Conservation (phyloP, 2,888 invertebrate genomes). For the Congeria kusceri region DNA sequence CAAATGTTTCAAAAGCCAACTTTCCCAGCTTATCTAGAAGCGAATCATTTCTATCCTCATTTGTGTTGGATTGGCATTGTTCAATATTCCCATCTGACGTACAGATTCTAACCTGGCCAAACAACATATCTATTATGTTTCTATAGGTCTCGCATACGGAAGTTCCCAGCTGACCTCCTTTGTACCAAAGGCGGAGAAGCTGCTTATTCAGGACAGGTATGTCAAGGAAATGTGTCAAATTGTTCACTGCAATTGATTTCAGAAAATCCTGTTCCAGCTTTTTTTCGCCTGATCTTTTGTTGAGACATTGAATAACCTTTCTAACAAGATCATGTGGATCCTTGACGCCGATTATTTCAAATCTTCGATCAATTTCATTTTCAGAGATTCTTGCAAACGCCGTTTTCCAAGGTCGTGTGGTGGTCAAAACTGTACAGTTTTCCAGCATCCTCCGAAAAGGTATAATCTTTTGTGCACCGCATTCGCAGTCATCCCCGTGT, state of each 20-base stretch:
- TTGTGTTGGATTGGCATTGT: not conserved
- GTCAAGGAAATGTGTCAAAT: not conserved
- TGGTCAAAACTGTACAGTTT: conserved; percentile 7
- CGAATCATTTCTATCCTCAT: not conserved
- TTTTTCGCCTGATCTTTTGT: not conserved
- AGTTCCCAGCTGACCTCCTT: conserved; percentile 4
- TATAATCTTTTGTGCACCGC: not conserved
- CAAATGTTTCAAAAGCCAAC: not conserved
- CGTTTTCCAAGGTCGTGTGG: conserved; percentile 18
- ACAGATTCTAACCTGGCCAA: not conserved
- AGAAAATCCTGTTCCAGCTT: not conserved
- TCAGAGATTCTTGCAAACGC: not conserved
- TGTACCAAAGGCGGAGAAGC: conserved; percentile 27
- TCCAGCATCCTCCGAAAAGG: conserved; percentile 5
- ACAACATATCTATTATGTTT: conserved; percentile 24
- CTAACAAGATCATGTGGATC: not conserved
- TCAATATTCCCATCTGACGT: not conserved
- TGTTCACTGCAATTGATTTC: not conserved
- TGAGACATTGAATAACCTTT: not conserved
- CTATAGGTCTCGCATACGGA: conserved; percentile 18
- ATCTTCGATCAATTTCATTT: not conserved
- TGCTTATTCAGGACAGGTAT: conserved; percentile 24
- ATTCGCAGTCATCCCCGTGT: not conserved
- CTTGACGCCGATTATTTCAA: conserved; percentile 1
- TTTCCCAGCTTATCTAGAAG: not conserved